Conservation (phyloP, 2,888 invertebrate species). For the Melanchra persicariae region DNA sequence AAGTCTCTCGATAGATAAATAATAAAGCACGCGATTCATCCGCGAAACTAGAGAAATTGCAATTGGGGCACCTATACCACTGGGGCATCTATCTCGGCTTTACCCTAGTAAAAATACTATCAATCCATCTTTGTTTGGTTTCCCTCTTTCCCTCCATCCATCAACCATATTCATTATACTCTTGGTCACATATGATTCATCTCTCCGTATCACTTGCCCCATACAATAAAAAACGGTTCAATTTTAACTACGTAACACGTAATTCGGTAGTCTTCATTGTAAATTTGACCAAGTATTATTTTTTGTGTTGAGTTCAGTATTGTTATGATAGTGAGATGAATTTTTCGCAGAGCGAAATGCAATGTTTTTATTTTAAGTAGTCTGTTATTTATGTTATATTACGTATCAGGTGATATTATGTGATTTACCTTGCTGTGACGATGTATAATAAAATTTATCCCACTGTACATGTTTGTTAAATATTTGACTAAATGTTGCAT, state of each 20-base stretch:
- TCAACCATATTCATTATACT: background rate
- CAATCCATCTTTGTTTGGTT: background rate
- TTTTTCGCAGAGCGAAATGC: conserved; percentile 85
- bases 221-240: conserved; percentile 5
- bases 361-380: conserved; percentile 75
- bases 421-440: conserved; percentile 89
- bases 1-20: too few species aligned
- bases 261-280: conserved; percentile 53
- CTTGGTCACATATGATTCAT: conserved; percentile 8
- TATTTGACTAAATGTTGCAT: conserved; percentile 52
- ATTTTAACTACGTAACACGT: conserved; percentile 27
- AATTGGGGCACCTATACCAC: too few species aligned
- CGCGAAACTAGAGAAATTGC: too few species aligned
- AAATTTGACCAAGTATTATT: conserved; percentile 72
- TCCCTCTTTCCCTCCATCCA: conserved; percentile 11
- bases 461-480: conserved; percentile 52
- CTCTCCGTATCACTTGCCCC: background rate
- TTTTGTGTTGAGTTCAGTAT: conserved; percentile 79
- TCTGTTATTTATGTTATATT: conserved; percentile 75
- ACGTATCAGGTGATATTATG: conserved; percentile 85
- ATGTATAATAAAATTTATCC: conserved; percentile 70
- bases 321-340: conserved; percentile 81
- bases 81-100: too few species aligned
- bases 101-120: too few species aligned
- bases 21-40: too few species aligned